Percentiles rank a stretch among this genome's conserved stretches.
phyloP scores from a whole-genome alignment of 2,113 vertebrate species.

The Aphyosemion australe region DNA sequence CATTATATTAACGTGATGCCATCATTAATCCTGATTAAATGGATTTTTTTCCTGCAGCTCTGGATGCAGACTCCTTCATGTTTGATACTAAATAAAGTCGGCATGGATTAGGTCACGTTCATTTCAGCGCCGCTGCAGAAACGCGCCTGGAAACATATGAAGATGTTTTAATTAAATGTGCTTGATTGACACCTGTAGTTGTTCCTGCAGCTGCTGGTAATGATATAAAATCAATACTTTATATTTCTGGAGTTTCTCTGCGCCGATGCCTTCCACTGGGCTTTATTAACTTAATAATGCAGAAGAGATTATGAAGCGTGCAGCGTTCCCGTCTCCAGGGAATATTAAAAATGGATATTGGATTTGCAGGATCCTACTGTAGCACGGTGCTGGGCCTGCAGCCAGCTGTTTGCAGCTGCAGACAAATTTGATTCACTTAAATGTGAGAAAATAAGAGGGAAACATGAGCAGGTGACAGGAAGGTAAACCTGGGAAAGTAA shows the following conservation, averaged over 20 bases:
- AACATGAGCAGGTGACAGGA: not conserved
- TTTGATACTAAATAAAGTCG: not conserved
- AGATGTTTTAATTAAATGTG: not conserved
- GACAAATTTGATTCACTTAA: conserved; percentile 20
- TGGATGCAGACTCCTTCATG: not conserved
- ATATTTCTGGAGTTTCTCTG: conserved; percentile 17
- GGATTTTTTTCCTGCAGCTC: not conserved
- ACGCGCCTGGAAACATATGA: not conserved
- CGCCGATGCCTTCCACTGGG: not conserved
- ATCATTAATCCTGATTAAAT: not conserved
- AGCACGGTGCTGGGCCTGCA: conserved; percentile 6
- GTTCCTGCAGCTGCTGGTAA: conserved; percentile 12
- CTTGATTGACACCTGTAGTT: not conserved
- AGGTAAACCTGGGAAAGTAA: not conserved
- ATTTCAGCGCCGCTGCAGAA: not conserved
- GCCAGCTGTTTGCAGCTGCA: conserved; percentile 9
- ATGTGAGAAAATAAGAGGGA: conserved; percentile 8
- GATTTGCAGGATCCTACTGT: conserved; percentile 15
- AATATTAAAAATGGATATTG: conserved; percentile 53
- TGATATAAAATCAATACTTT: conserved; percentile 30
- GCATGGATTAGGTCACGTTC: not conserved
- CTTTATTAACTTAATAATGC: conserved; percentile 32
- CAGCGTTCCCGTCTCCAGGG: conserved; percentile 37
- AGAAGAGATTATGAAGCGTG: conserved; percentile 36
- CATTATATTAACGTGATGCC: not conserved